These are phyloP conservation scores for Sandelia bainsii DNA, from an alignment of 2,797 vertebrate genomes.

Conservation along the genomic window DNA sequence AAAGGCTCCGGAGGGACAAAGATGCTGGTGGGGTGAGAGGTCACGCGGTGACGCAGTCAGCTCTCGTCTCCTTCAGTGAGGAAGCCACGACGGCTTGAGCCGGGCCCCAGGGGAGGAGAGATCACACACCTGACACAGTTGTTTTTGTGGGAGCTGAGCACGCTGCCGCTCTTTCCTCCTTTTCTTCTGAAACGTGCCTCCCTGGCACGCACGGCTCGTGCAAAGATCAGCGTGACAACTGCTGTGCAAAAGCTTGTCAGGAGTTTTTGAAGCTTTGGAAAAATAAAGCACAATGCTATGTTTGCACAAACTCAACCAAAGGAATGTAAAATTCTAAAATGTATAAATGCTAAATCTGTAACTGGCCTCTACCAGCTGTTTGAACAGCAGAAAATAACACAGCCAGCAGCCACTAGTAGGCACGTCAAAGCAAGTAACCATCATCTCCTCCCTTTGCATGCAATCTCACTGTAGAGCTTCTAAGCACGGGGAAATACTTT, in stretches of 20 bases:
- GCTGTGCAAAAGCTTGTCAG: too few relatives aligned
- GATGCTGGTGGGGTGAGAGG: conserved; percentile 64
- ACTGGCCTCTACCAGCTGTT: conserved; percentile 9
- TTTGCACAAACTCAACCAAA: background rate
- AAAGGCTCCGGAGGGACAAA: conserved; percentile 46
- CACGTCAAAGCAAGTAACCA: conserved; percentile 45
- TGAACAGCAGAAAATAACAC: conserved; percentile 14
- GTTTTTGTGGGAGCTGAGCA: conserved; percentile 1
- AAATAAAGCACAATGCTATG: background rate
- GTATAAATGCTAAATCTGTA: conserved; percentile 23
- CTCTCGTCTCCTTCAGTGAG: conserved; percentile 27
- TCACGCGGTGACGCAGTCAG: conserved; percentile 50
- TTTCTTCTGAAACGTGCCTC: background rate
- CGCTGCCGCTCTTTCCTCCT: background rate
- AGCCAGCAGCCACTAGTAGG: conserved; percentile 1
- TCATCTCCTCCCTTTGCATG: conserved; percentile 43
- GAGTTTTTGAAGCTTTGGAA: background rate
- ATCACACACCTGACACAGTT: conserved; percentile 41
- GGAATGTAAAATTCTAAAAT: background rate
- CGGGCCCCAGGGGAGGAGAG: conserved; percentile 17
- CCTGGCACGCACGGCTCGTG: background rate
- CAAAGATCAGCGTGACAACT: background rate
- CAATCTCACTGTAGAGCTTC: conserved; percentile 18
- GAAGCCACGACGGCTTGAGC: conserved; percentile 7
- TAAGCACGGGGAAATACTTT: background rate